Percentiles rank a stretch among this genome's conserved stretches.
These are phyloP conservation scores for Muricea muricata DNA, from an alignment of 92 coral and sea anemone genomes.

Conservation along the genomic window DNA sequence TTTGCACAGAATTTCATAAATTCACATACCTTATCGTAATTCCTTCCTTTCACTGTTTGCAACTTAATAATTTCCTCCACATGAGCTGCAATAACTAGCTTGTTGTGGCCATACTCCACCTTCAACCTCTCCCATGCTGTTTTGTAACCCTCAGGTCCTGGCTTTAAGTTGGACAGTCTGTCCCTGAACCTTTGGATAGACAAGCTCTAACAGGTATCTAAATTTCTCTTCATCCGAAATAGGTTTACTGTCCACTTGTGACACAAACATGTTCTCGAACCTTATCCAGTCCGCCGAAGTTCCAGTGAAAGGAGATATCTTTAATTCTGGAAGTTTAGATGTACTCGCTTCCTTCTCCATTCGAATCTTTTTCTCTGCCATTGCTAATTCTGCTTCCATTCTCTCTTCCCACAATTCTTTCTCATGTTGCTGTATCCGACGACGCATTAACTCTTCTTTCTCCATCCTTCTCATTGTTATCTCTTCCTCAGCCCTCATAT, in stretches of 20 bases:
- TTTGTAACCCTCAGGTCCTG: slow-evolving; percentile 66
- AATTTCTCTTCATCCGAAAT: slow-evolving; percentile 61
- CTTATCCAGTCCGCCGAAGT: slow-evolving; percentile 64
- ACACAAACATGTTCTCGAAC: slow-evolving; percentile 65
- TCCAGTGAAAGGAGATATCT: slow-evolving; percentile 63
- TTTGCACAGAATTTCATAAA: slow-evolving; percentile 57
- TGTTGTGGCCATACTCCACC: slow-evolving; percentile 64
- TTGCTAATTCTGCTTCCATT: too few species aligned
- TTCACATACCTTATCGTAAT: slow-evolving; percentile 58
- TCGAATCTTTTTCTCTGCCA: too few species aligned
- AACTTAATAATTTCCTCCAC: slow-evolving; percentile 69
- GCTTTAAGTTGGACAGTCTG: slow-evolving; percentile 59
- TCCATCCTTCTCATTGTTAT: slow-evolving; percentile 39
- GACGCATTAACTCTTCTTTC: slow-evolving; percentile 54
- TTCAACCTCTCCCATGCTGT: slow-evolving; percentile 68
- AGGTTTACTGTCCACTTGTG: slow-evolving; percentile 51
- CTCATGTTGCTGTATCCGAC: slow-evolving; percentile 58
- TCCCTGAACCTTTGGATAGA: slow-evolving; percentile 55
- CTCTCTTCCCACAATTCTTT: slow-evolving; percentile 58
- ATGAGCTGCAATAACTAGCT: too few species aligned
- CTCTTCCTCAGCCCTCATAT: too few species aligned
- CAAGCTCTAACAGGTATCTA: slow-evolving; percentile 63
- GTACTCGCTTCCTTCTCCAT: slow-evolving; percentile 30
- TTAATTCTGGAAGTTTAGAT: slow-evolving; percentile 58
- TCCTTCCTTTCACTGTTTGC: slow-evolving; percentile 45